phyloP scores from a whole-genome alignment of 1,140 invertebrate species.

The Diorhabda carinulata region DNA sequence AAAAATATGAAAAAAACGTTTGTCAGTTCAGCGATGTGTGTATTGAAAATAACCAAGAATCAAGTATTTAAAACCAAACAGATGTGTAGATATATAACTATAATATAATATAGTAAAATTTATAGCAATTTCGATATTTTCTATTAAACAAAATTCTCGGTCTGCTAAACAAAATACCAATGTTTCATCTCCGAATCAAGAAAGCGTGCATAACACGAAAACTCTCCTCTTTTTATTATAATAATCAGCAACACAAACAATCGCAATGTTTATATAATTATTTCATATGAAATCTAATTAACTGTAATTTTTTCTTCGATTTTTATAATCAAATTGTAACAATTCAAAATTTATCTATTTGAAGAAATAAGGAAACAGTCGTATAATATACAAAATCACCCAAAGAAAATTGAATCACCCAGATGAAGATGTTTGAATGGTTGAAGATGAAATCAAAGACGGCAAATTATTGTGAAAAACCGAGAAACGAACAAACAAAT shows the following conservation, averaged over 20 bases:
- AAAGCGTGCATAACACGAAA: slow-evolving; percentile 21
- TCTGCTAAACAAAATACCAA: slow-evolving; percentile 18
- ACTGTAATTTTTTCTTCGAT: too few species aligned
- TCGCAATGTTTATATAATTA: slow-evolving; percentile 22
- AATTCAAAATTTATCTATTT: too few species aligned
- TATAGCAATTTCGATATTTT: slow-evolving; percentile 20
- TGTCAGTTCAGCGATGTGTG: not conserved
- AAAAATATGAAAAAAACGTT: not conserved
- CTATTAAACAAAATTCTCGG: slow-evolving; percentile 21
- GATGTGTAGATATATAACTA: not conserved
- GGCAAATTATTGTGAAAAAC: too few species aligned
- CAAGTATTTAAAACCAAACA: not conserved
- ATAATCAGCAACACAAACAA: slow-evolving; percentile 17
- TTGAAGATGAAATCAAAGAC: too few species aligned
- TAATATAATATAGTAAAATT: not conserved
- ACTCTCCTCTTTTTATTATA: slow-evolving; percentile 21
- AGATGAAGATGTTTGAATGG: too few species aligned
- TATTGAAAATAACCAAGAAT: not conserved
- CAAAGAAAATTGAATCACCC: too few species aligned
- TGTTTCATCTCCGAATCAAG: slow-evolving; percentile 23
- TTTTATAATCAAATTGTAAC: too few species aligned
- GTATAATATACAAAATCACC: too few species aligned
- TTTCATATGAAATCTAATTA: slow-evolving; percentile 10
- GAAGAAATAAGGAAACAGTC: too few species aligned
- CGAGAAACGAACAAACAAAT: too few species aligned